Evolutionary conservation across 2,797 vertebrate genomes (phyloP).

Genomic region (Siniperca undulata): DNA sequence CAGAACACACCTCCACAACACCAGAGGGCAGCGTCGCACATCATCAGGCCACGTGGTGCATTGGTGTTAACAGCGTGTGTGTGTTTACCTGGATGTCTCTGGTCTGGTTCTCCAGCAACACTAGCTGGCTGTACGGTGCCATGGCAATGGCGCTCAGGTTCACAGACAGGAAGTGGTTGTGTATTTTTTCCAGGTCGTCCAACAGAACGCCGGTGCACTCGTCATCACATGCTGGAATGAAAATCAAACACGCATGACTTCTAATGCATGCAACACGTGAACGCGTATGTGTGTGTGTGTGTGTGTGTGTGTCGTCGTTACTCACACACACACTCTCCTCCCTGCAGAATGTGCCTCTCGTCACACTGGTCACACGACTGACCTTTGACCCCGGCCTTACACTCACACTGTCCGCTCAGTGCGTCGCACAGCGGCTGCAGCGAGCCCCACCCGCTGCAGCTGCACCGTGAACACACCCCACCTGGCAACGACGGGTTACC

Average conservation of each 20-base stretch:
- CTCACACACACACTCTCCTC: conserved; percentile 90
- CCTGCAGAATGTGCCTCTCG: conserved; percentile 84
- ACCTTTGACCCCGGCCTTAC: conserved; percentile 88
- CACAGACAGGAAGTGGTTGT: conserved; percentile 75
- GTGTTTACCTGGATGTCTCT: conserved; percentile 83
- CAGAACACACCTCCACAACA: background rate
- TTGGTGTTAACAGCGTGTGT: background rate
- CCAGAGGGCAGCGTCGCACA: background rate
- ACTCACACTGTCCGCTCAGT: conserved; percentile 88
- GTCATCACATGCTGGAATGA: conserved; percentile 89
- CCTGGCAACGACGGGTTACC: conserved; percentile 86
- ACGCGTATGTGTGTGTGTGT: background rate
- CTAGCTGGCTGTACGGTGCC: conserved; percentile 85
- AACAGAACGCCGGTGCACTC: conserved; percentile 89
- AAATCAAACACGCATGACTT: background rate
- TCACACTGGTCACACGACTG: conserved; percentile 90
- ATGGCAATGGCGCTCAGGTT: conserved; percentile 83
- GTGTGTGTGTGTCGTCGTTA: conserved; percentile 49
- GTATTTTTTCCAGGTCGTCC: conserved; percentile 83
- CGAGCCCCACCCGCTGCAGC: conserved; percentile 87
- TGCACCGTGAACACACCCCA: conserved; percentile 85
- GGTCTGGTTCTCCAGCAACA: conserved; percentile 86
- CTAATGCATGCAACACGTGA: background rate
- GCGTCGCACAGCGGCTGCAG: conserved; percentile 82
- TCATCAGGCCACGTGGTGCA: background rate